A percentile compares a stretch with the other conserved stretches of the same genome.
Conservation (phyloP, 2,113 vertebrate species). For the Plectropomus leopardus region DNA sequence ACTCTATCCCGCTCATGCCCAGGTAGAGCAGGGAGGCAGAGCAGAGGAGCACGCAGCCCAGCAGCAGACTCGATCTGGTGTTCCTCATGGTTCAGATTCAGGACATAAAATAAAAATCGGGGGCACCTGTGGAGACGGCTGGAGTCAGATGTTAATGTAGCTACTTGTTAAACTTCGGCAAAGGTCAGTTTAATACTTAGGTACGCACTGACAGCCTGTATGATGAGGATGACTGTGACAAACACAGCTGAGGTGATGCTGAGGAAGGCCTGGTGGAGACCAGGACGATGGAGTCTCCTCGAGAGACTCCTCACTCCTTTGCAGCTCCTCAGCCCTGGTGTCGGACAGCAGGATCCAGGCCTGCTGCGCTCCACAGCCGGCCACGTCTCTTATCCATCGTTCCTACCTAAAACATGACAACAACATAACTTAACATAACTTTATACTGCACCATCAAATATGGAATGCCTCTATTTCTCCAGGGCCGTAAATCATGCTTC, state of each 20-base stretch:
- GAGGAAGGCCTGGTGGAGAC: not conserved
- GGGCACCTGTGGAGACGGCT: not conserved
- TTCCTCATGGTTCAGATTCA: slow-evolving; percentile 67
- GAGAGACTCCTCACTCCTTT: slow-evolving; percentile 29
- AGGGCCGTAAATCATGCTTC: too few species aligned
- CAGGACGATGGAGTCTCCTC: not conserved
- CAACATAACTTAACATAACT: not conserved
- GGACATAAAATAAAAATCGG: slow-evolving; percentile 23
- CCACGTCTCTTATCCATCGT: slow-evolving; percentile 49
- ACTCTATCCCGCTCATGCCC: slow-evolving; percentile 92
- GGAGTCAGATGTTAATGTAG: slow-evolving; percentile 1
- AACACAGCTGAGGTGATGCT: not conserved
- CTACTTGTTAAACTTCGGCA: not conserved
- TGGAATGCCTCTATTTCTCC: not conserved
- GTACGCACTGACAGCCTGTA: not conserved
- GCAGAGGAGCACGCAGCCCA: slow-evolving; percentile 91
- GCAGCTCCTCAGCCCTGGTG: slow-evolving; percentile 29
- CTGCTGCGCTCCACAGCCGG: slow-evolving; percentile 33
- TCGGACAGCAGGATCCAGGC: slow-evolving; percentile 36
- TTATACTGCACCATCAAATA: not conserved
- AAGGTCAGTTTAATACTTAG: slow-evolving; percentile 1
- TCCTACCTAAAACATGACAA: slow-evolving; percentile 25
- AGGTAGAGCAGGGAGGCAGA: slow-evolving; percentile 92
- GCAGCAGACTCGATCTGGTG: slow-evolving; percentile 78
- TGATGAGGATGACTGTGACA: slow-evolving; percentile 2